A percentile compares a stretch with the other conserved stretches of the same genome.
phyloP scores from a whole-genome alignment of 1,140 invertebrate genomes.

The Diorhabda sublineata region DNA sequence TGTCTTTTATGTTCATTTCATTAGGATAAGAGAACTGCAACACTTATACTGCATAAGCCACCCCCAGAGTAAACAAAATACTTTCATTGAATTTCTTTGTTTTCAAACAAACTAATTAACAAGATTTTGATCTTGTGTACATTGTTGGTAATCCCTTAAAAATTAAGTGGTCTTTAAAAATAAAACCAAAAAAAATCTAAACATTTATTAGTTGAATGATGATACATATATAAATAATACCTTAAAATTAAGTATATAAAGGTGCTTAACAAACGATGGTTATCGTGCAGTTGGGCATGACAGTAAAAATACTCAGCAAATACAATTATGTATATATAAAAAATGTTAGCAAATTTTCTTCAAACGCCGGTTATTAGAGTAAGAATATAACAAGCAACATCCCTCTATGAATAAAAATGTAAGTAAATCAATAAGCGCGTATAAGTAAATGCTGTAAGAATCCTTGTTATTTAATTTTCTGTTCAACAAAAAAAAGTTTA shows the following conservation, averaged over 20 bases:
- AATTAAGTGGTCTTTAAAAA: too few species aligned
- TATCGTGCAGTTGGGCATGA: neutral
- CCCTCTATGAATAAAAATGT: conserved; percentile 22
- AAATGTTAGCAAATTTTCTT: neutral
- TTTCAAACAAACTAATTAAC: too few species aligned
- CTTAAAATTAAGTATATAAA: conserved; percentile 1
- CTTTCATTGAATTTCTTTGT: too few species aligned
- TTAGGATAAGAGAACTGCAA: too few species aligned
- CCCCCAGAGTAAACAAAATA: too few species aligned
- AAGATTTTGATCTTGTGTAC: too few species aligned
- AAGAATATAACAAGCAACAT: conserved; percentile 26
- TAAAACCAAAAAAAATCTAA: too few species aligned
- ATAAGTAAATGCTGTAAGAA: conserved; percentile 23
- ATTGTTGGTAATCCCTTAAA: too few species aligned
- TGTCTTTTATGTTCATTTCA: too few species aligned
- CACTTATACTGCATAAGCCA: too few species aligned
- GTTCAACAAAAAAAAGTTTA: neutral
- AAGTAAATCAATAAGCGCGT: conserved; percentile 25
- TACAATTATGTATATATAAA: neutral
- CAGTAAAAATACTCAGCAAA: neutral
- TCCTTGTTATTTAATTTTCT: neutral
- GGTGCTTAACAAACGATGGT: conserved; percentile 1
- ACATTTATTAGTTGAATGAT: neutral
- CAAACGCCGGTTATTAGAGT: conserved; percentile 8
- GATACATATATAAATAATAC: neutral